These are phyloP conservation scores for Hippocampus mohnikei DNA, from an alignment of 2,113 vertebrate species.

Conservation along the genomic window DNA sequence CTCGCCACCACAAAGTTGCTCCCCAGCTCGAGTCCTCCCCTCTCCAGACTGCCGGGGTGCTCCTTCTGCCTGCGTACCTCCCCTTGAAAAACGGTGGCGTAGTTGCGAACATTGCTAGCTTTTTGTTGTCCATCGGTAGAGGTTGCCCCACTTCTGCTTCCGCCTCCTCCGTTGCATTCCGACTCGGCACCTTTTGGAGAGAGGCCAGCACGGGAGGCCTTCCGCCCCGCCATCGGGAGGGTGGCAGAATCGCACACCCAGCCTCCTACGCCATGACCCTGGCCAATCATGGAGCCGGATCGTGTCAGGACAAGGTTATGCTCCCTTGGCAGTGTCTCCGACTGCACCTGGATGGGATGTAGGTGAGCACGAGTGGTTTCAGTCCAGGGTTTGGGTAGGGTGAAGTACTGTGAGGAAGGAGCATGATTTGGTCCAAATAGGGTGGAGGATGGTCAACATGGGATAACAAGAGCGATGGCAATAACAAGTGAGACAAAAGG, in stretches of 20 bases:
- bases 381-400: constrained; percentile 54
- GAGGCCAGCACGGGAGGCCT: constrained; percentile 50
- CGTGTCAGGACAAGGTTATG: constrained; percentile 74
- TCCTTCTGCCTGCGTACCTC: constrained; percentile 62
- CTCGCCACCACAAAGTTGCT: constrained; percentile 71
- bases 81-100: constrained; percentile 56
- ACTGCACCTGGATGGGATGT: constrained; percentile 69
- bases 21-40: constrained; percentile 72
- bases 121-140: constrained; percentile 58
- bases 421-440: constrained; percentile 19
- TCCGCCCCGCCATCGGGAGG: constrained; percentile 66
- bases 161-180: constrained; percentile 24
- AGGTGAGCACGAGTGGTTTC: constrained; percentile 64
- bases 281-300: constrained; percentile 64
- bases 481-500: constrained; percentile 13
- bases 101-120: constrained; percentile 49
- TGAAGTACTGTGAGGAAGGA: constrained; percentile 33
- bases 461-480: constrained; percentile 9
- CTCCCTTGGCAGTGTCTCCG: constrained; percentile 64
- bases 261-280: constrained; percentile 45
- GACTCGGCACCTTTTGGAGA: constrained; percentile 60
- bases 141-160: constrained; percentile 13
- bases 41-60: constrained; percentile 62
- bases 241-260: constrained; percentile 73
- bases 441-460: not conserved